Conservation (phyloP, 2,113 vertebrate genomes). For the Xyrauchen texanus region DNA sequence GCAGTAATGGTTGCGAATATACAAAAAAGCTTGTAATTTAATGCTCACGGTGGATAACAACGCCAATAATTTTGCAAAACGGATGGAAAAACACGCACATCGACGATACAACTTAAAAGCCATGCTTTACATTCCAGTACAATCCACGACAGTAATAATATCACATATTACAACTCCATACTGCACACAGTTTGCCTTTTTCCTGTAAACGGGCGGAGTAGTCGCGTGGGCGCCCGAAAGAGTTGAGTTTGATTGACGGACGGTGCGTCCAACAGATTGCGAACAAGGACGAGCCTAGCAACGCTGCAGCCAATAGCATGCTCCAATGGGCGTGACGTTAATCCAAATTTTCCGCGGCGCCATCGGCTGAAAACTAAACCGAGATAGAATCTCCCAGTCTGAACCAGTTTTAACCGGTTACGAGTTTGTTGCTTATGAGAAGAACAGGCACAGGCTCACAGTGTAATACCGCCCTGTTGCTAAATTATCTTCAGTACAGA, state of each 20-base stretch:
- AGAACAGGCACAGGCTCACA: constrained; percentile 81
- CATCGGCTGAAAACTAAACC: constrained; percentile 99
- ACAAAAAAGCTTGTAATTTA: background rate
- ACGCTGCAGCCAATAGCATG: constrained; percentile 73
- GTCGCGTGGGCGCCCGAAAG: constrained; percentile 71
- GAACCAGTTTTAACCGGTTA: constrained; percentile 99
- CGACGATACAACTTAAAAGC: background rate
- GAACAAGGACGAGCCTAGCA: constrained; percentile 36
- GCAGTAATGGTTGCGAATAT: background rate
- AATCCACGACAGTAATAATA: background rate
- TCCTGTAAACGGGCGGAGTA: constrained; percentile 70
- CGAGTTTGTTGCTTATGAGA: constrained; percentile 94
- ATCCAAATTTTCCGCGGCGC: constrained; percentile 99
- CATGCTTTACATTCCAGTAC: background rate
- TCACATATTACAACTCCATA: constrained; percentile 62
- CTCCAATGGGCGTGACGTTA: constrained; percentile 79
- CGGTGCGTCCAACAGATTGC: constrained; percentile 29
- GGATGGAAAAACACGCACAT: background rate
- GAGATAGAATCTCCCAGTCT: constrained; percentile 99
- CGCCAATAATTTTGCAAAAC: background rate
- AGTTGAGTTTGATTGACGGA: constrained; percentile 71
- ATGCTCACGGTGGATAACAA: background rate
- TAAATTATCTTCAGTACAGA: constrained; percentile 69
- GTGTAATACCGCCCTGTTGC: constrained; percentile 78
- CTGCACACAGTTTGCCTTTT: constrained; percentile 74